phyloP scores from a whole-genome alignment of 2,113 vertebrate genomes.

The Ptychochromis oligacanthus region DNA sequence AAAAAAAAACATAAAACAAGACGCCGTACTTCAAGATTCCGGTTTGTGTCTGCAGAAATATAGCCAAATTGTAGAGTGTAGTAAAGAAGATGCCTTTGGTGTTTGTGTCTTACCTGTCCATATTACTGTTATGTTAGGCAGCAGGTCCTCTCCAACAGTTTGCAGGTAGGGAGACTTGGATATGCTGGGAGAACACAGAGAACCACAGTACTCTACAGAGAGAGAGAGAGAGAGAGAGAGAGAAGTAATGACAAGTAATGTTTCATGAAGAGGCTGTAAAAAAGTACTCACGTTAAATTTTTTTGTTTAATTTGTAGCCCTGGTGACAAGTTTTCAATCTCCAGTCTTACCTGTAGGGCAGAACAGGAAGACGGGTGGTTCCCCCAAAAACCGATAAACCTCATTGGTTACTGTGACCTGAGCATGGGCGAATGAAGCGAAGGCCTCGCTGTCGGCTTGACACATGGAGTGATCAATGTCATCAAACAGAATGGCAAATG shows the following conservation, averaged over 20 bases:
- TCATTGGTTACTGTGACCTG: slow-evolving; percentile 88
- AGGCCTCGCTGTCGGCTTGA: slow-evolving; percentile 86
- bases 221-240: background rate
- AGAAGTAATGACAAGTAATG: background rate
- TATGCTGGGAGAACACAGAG: slow-evolving; percentile 85
- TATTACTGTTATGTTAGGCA: slow-evolving; percentile 83
- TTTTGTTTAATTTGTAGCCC: background rate
- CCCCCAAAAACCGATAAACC: slow-evolving; percentile 83
- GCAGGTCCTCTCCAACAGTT: slow-evolving; percentile 84
- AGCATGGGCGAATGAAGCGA: slow-evolving; percentile 87
- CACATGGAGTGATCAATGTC: slow-evolving; percentile 90
- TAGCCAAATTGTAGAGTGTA: background rate
- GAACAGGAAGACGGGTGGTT: slow-evolving; percentile 87
- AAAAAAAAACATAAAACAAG: background rate
- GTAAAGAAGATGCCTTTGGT: background rate
- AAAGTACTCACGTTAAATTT: background rate
- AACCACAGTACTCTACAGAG: slow-evolving; percentile 84
- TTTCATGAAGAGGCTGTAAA: background rate
- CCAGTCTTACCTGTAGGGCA: slow-evolving; percentile 85
- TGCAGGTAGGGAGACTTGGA: slow-evolving; percentile 85
- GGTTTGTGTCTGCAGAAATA: background rate
- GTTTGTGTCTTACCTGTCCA: slow-evolving; percentile 84
- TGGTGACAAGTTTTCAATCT: fast-evolving
- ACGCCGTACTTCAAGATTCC: background rate
- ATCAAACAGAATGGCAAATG: slow-evolving; percentile 87